These are phyloP conservation scores for Gastrophryne carolinensis DNA, from an alignment of 2,797 vertebrate genomes.

Conservation along the genomic window DNA sequence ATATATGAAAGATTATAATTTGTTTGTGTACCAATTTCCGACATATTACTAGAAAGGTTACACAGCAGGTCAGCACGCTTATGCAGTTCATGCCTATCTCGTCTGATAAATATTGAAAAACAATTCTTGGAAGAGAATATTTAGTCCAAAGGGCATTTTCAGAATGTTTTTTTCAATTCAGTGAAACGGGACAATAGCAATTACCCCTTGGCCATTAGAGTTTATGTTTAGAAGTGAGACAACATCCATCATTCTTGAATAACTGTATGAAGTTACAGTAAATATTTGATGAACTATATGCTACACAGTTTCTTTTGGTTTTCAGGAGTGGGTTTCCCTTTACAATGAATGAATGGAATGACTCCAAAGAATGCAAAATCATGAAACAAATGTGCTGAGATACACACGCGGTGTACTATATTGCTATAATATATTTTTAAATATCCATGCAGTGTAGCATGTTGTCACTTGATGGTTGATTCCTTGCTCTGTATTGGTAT, in stretches of 20 bases:
- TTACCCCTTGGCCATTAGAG: background rate
- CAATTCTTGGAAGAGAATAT: too few relatives aligned
- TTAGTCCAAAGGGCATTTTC: too few relatives aligned
- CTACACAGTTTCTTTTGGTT: background rate
- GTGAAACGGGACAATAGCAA: too few relatives aligned
- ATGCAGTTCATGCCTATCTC: too few relatives aligned
- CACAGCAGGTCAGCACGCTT: too few relatives aligned
- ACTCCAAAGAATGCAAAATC: background rate
- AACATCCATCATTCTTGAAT: background rate
- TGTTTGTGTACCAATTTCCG: too few relatives aligned
- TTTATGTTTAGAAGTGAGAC: background rate
- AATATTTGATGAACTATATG: background rate
- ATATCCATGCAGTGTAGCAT: too few relatives aligned
- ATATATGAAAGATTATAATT: too few relatives aligned
- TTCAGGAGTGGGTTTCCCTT: background rate
- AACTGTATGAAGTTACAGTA: background rate
- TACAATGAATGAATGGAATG: background rate
- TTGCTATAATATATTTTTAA: too few relatives aligned
- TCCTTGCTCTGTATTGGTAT: background rate
- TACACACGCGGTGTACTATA: background rate
- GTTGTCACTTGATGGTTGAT: background rate
- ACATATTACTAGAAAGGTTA: too few relatives aligned
- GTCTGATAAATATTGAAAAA: too few relatives aligned
- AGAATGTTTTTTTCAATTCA: too few relatives aligned
- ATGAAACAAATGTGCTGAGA: background rate